Base-by-base conservation (phyloP, 2,888 invertebrate species). In the Apotomis betuletana region DNA sequence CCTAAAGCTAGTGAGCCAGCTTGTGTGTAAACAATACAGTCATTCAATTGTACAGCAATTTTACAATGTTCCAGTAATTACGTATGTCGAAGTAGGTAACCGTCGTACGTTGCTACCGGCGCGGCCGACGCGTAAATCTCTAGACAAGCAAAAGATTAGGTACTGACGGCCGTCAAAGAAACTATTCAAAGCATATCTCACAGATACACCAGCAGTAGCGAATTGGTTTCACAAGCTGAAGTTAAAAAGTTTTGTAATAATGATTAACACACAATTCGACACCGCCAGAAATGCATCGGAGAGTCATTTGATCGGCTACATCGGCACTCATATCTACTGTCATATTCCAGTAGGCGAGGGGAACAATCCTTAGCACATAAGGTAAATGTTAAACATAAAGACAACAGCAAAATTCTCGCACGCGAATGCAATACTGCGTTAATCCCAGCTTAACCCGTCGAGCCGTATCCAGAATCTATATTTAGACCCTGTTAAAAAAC, bases 401-500 rank as follows among this genome's bases (percentile, higher is more conserved):
- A 85, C 84, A 89, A 89, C 89, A 89, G 89, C 89, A 80, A 77
- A 73, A 79, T 74, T 76, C 76, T 71, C 57, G 68, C 76, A 74
- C 69, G 52, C 49, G 70, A 75, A 68, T 75, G 69, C 71, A 75
- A 75, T 72, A 75, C 75, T 76, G 67, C 63, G 51, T 74, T 74
- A 54, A 74, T 74, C 78, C 78, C 80, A 80, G 77, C 77, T 79
- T 75, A 73, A 69, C 67, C 74, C 79, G 76, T 77, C 79, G 75
- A 78, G 76, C 78, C 79, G 77, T 75, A 82, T 76, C 80, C 81
- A 80, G 80, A 86, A 83, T 84, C 77, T 78, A 85, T 86, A 84
- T 85, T 84, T 83, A 88, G 87, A 91, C 91, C 92, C 91, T 92
- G 91, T 92, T 85, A 86, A 81, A 87, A 87, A 90, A 91, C 87